Conservation (phyloP, 1,140 invertebrate species). For the Copidosoma floridanum region DNA sequence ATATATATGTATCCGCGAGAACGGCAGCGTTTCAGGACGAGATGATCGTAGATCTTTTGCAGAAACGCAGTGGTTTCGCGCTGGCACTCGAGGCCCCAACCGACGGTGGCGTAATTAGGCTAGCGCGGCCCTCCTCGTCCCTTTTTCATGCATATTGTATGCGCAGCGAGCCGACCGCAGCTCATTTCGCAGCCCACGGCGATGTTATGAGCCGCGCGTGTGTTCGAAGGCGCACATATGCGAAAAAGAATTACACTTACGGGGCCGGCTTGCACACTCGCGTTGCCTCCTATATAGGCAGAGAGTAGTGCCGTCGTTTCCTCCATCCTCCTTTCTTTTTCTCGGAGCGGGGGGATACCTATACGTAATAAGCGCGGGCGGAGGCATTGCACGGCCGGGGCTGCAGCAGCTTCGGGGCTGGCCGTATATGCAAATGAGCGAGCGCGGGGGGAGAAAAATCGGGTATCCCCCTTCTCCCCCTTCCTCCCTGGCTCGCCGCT, state of each 20-base stretch:
- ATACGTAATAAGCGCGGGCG: not conserved
- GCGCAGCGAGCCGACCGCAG: not conserved
- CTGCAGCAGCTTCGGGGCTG: slow-evolving; percentile 46
- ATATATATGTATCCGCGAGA: no score
- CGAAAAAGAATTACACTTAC: slow-evolving; percentile 3
- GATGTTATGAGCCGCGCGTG: not conserved
- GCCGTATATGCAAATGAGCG: slow-evolving; percentile 56
- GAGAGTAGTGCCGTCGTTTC: slow-evolving; percentile 2
- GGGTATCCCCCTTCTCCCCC: no score
- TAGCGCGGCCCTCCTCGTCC: not conserved
- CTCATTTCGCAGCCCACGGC: slow-evolving; percentile 2
- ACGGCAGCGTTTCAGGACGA: no score
- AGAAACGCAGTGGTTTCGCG: not conserved
- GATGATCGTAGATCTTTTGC: not conserved
- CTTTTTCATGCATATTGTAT: slow-evolving; percentile 3
- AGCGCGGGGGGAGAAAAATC: slow-evolving; percentile 30
- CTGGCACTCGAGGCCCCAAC: not conserved
- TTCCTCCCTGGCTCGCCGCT: slow-evolving; percentile 51
- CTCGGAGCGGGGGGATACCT: no score
- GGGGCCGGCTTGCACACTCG: no score
- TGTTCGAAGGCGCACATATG: not conserved
- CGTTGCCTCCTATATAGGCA: no score
- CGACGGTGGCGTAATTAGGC: slow-evolving; percentile 7
- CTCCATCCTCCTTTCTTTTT: not conserved
- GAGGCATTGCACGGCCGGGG: slow-evolving; percentile 4